These are phyloP conservation scores for Pandemis cinnamomeana DNA, from an alignment of 2,888 invertebrate species.

Conservation along the genomic window DNA sequence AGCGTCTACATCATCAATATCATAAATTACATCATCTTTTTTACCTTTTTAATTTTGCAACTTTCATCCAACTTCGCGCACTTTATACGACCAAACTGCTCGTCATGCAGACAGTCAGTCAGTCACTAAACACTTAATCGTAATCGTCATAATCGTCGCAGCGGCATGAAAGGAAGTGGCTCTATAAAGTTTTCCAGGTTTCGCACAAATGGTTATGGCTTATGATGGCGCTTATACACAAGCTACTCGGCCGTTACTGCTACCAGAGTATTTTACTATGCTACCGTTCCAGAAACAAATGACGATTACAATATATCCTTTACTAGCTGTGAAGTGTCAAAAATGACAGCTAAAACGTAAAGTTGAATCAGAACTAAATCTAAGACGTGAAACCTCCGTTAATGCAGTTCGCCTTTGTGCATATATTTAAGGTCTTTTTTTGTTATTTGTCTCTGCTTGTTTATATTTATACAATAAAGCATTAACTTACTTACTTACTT, in stretches of 20 bases:
- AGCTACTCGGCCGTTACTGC: background rate
- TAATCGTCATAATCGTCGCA: background rate
- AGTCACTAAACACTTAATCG: slow-evolving; percentile 10
- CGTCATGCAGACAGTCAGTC: background rate
- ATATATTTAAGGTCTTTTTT: too few relatives aligned
- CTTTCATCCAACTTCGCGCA: too few relatives aligned
- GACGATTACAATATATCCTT: background rate
- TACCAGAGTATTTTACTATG: background rate
- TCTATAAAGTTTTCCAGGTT: slow-evolving; percentile 1
- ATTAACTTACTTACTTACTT: too few relatives aligned
- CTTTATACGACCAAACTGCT: background rate
- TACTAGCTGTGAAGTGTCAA: background rate
- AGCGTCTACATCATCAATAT: too few relatives aligned
- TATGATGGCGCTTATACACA: background rate
- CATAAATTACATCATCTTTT: too few relatives aligned
- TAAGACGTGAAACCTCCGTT: too few relatives aligned
- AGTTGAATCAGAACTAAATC: too few relatives aligned
- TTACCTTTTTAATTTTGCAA: too few relatives aligned
- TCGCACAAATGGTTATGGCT: slow-evolving; percentile 6
- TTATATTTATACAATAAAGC: too few relatives aligned
- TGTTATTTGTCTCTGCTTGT: too few relatives aligned
- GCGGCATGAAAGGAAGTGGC: slow-evolving; percentile 6
- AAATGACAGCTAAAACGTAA: too few relatives aligned
- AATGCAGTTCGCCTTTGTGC: background rate
- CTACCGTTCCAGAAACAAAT: background rate